Evolutionary conservation across 2,113 vertebrate species (phyloP).

Genomic region (Panthera uncia): DNA sequence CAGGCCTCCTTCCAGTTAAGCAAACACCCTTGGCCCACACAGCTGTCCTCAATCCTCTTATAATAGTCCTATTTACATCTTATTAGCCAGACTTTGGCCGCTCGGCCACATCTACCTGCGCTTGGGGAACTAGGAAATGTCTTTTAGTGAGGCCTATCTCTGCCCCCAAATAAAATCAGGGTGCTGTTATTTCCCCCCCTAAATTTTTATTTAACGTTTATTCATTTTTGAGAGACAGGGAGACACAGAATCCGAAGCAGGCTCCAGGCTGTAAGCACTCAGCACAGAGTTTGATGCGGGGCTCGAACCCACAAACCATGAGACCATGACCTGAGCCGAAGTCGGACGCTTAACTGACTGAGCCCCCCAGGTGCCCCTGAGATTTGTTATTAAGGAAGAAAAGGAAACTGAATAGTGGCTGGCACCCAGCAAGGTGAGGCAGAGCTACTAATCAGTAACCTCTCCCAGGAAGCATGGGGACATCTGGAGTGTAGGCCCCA

Average conservation of each 20-base stretch:
- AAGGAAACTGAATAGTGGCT: background rate
- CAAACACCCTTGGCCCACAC: background rate
- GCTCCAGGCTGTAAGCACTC: too few species aligned
- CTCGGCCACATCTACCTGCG: background rate
- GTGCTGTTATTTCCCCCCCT: background rate
- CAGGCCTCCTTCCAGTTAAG: background rate
- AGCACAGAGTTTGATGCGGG: too few species aligned
- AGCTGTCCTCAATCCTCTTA: background rate
- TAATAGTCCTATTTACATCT: background rate
- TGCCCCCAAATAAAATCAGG: background rate
- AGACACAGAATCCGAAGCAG: too few species aligned
- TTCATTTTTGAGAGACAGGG: too few species aligned
- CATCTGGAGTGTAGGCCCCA: background rate
- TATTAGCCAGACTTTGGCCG: background rate
- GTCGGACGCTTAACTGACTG: too few species aligned
- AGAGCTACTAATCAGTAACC: background rate
- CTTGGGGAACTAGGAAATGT: background rate
- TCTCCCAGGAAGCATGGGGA: background rate
- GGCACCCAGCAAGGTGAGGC: background rate
- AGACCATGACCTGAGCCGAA: too few species aligned
- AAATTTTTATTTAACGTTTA: too few species aligned
- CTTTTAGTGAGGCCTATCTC: background rate
- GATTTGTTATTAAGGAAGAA: background rate
- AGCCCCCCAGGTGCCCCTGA: too few species aligned
- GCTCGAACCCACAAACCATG: too few species aligned